phyloP scores from a whole-genome alignment of 2,797 vertebrate genomes.

The Huso huso region DNA sequence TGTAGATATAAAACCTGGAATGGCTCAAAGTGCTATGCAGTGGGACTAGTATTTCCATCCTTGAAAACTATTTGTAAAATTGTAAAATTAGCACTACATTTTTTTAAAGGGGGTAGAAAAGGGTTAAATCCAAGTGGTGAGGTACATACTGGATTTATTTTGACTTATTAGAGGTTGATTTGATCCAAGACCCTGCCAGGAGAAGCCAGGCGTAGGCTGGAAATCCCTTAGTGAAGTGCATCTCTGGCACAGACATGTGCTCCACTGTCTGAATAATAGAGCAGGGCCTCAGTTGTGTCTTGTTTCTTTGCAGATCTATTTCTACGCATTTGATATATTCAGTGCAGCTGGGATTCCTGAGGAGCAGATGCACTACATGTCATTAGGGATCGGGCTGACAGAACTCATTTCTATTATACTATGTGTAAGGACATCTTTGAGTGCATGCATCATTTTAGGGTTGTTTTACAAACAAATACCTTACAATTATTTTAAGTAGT shows the following conservation, averaged over 20 bases:
- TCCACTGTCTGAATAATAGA: neutral
- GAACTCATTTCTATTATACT: constrained; percentile 52
- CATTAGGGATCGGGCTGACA: constrained; percentile 53
- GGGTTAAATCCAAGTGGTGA: too few species aligned
- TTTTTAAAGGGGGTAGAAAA: too few species aligned
- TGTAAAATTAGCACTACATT: too few species aligned
- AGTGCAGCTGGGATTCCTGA: constrained; percentile 53
- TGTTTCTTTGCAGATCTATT: constrained; percentile 54
- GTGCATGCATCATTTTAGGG: neutral
- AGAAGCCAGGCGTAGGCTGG: too few species aligned
- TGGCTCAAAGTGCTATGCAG: too few species aligned
- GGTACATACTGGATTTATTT: too few species aligned
- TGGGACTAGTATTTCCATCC: too few species aligned
- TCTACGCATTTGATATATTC: constrained; percentile 65
- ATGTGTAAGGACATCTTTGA: constrained; percentile 51
- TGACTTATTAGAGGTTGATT: too few species aligned
- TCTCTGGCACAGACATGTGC: too few species aligned
- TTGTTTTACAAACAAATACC: neutral
- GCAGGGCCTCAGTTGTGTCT: neutral
- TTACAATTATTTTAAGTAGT: neutral
- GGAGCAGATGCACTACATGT: constrained; percentile 53
- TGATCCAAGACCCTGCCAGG: too few species aligned
- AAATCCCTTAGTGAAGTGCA: too few species aligned
- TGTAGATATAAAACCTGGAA: neutral
- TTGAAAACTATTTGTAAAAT: too few species aligned